phyloP scores from a whole-genome alignment of 2,113 vertebrate genomes.

The Macquaria ambigua region DNA sequence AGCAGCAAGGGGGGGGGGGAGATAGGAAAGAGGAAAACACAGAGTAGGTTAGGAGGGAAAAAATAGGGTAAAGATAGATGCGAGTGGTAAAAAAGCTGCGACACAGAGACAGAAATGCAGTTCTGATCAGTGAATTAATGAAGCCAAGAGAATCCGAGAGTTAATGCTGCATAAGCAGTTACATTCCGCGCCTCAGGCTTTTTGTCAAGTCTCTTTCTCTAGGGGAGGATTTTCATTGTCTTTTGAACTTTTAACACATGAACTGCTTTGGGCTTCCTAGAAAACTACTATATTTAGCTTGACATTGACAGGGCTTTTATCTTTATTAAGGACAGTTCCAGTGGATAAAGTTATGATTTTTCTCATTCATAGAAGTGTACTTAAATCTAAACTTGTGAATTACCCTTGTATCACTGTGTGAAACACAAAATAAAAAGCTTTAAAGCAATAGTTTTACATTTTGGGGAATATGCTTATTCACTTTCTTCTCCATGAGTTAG shows the following conservation, averaged over 20 bases:
- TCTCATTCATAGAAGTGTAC: not conserved
- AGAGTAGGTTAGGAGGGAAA: not conserved
- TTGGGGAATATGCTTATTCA: not conserved
- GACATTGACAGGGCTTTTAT: not conserved
- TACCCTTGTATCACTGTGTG: not conserved
- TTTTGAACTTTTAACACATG: slow-evolving; percentile 8
- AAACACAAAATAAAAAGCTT: not conserved
- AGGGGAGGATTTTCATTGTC: not conserved
- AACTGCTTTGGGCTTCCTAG: not conserved
- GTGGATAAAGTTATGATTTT: not conserved
- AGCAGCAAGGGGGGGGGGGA: not conserved
- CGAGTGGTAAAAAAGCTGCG: not conserved
- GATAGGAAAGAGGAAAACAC: slow-evolving; percentile 4
- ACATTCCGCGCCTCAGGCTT: not conserved
- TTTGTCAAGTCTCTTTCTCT: slow-evolving; percentile 15
- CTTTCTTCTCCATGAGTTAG: not conserved
- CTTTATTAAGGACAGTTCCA: not conserved
- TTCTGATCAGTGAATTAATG: slow-evolving; percentile 2
- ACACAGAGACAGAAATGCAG: not conserved
- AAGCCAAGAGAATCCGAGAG: not conserved
- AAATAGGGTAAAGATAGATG: not conserved
- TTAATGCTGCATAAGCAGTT: slow-evolving; percentile 12
- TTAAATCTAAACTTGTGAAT: not conserved
- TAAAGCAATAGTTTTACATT: not conserved
- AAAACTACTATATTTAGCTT: slow-evolving; percentile 8